phyloP scores from a whole-genome alignment of 2,797 vertebrate genomes.

The Chelmon rostratus region DNA sequence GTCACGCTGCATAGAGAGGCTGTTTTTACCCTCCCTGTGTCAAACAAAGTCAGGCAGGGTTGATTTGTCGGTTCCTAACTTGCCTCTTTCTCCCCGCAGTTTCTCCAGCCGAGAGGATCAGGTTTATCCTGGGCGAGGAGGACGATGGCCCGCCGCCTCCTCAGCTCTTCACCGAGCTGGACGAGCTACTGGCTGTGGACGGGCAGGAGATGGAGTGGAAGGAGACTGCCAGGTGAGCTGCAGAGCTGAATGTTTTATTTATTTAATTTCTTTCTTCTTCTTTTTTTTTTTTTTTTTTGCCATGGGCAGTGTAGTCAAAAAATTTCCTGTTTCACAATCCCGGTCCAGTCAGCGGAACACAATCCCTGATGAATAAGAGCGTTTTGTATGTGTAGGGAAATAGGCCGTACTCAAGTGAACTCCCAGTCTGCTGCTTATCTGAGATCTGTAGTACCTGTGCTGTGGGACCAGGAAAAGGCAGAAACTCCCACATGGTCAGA shows the following conservation, averaged over 20 bases:
- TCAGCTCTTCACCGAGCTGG: conserved; percentile 98
- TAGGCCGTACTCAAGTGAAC: conserved; percentile 61
- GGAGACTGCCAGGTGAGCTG: conserved; percentile 95
- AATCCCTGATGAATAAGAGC: conserved; percentile 56
- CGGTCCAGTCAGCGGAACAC: conserved; percentile 40
- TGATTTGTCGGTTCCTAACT: neutral
- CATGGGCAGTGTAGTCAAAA: conserved; percentile 4
- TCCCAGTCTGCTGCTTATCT: conserved; percentile 71
- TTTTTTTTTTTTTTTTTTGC: conserved; percentile 8
- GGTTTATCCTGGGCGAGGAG: conserved; percentile 97
- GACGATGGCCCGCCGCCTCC: conserved; percentile 96
- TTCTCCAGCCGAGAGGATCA: conserved; percentile 95
- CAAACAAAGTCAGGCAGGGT: neutral
- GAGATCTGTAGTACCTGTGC: conserved; percentile 58
- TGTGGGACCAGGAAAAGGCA: conserved; percentile 71
- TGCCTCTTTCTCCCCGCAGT: conserved; percentile 84
- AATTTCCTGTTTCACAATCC: conserved; percentile 49
- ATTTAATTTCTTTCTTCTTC: too few relatives aligned
- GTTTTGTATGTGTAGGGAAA: conserved; percentile 64
- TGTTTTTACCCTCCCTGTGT: neutral
- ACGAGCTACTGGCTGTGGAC: conserved; percentile 93
- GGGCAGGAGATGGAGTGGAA: conserved; percentile 99
- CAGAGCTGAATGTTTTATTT: neutral
- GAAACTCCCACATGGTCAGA: conserved; percentile 67
- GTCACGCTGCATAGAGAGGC: neutral